Base-by-base conservation (phyloP, 2,113 vertebrate genomes). In the Chaetodon auriga region DNA sequence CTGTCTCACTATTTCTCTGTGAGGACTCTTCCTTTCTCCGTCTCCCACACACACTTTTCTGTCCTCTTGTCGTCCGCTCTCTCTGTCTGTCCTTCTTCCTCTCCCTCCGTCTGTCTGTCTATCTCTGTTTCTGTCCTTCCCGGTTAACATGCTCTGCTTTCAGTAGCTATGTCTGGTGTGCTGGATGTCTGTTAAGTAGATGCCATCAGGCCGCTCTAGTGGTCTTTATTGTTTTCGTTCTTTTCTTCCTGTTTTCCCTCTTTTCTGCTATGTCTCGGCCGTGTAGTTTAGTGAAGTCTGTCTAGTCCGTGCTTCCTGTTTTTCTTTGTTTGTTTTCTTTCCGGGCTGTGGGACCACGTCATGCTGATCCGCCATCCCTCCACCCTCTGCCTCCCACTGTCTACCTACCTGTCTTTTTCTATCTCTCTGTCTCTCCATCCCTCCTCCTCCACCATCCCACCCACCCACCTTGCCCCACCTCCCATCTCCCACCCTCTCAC, bases 201-300 rank as follows among this genome's bases (percentile, higher is more conserved):
- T 84, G 92, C 83, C 91, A 91, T 92, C 82, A 83, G 92, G 87
- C 85, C 86, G 93, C 94, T 96, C 94, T 92, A 94, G 95, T 94
- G 96, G 95, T 95, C 92, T 94, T 96, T 95, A 93, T 89, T 84
- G 85, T 82, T 96, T 95, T 94, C 92, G 92, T 93, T 94, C 89
- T 94, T 82, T 86, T 83, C 78, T 75, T 90, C 75, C 71, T 87
- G 68, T 80, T 85, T 80, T 87, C 61, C 51, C 78, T 84, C 75
- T 68, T 89, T 82, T 90, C 81, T 75, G 77, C 90, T 83, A 65
- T 79, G 92, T 87, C 82, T 87, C 72, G 85, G 83, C 86, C 91
- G 92, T 91, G 88, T 92, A 90, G 90, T 94, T 87, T 92, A 94
- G 90, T 92, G 80, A 57, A 86, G 91, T 95, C 83, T 92, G 92